A percentile compares a stretch with the other conserved stretches of the same genome.
Evolutionary conservation across 2,113 vertebrate species (phyloP).

Genomic region (Zosterops japonicus): DNA sequence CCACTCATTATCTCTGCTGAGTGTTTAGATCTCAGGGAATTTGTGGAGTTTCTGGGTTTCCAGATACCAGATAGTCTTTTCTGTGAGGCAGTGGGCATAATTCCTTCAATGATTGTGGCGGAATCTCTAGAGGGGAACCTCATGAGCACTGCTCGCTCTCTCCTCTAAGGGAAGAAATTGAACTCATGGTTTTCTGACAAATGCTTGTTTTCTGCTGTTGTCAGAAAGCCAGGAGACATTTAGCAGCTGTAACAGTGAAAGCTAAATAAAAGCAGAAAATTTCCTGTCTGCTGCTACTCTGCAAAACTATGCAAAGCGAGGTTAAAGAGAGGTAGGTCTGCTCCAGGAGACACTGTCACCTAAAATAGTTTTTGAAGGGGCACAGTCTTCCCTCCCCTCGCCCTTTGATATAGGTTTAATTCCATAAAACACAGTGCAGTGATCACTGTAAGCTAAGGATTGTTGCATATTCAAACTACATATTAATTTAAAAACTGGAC

Average conservation of each 20-base stretch:
- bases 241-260: constrained; percentile 35
- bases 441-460: neutral
- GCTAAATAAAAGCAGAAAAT: constrained; percentile 43
- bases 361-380: neutral
- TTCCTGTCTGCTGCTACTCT: constrained; percentile 1
- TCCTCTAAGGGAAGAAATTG: neutral
- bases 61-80: constrained; percentile 19
- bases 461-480: neutral
- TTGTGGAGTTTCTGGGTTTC: constrained; percentile 13
- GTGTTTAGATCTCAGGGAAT: constrained; percentile 46
- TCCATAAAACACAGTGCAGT: neutral
- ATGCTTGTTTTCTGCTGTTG: constrained; percentile 31
- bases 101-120: neutral
- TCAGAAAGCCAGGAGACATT: constrained; percentile 44
- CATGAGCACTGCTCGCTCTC: neutral
- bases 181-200: constrained; percentile 33
- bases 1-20: constrained; percentile 25
- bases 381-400: neutral
- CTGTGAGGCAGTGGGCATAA: neutral
- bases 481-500: neutral
- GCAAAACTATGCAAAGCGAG: neutral
- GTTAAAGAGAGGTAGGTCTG: neutral
- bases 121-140: neutral
- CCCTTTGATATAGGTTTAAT: neutral
- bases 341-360: neutral